Evolutionary conservation across 1,140 invertebrate genomes (phyloP).

Genomic region (Prorops nasuta): DNA sequence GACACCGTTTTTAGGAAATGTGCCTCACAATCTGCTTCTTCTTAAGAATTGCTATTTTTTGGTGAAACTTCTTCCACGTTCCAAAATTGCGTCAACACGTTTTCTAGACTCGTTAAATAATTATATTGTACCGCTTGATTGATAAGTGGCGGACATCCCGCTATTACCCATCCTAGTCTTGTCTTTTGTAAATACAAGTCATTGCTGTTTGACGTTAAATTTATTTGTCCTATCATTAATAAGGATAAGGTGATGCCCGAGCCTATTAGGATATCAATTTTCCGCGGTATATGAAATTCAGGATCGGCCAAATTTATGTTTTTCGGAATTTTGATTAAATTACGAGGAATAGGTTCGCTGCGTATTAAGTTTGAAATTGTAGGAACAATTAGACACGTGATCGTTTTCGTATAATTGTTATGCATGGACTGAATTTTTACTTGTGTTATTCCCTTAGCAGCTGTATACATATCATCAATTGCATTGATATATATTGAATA

Average conservation of each 20-base stretch:
- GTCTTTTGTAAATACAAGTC: slow-evolving; percentile 12
- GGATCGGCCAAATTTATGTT: slow-evolving; percentile 22
- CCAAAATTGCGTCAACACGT: too few species aligned
- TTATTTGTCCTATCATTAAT: slow-evolving; percentile 12
- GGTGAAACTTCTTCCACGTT: slow-evolving; percentile 5
- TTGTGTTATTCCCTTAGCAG: not conserved
- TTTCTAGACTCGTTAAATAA: too few species aligned
- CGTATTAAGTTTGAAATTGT: not conserved
- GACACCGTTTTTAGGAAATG: not conserved
- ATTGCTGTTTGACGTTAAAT: not conserved
- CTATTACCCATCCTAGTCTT: slow-evolving; percentile 14
- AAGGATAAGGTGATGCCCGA: slow-evolving; percentile 10
- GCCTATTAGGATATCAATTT: slow-evolving; percentile 13
- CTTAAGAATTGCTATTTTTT: not conserved
- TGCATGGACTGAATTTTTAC: not conserved
- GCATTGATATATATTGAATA: not conserved
- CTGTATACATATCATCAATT: not conserved
- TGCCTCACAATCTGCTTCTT: not conserved
- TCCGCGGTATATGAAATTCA: slow-evolving; percentile 8
- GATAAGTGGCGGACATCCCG: not conserved
- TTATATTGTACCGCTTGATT: not conserved
- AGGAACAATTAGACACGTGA: not conserved
- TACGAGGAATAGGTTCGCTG: not conserved
- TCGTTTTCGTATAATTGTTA: not conserved
- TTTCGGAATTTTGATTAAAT: slow-evolving; percentile 8